Evolutionary conservation across 2,888 invertebrate genomes (phyloP).

Genomic region (Drosophila pegasa): DNA sequence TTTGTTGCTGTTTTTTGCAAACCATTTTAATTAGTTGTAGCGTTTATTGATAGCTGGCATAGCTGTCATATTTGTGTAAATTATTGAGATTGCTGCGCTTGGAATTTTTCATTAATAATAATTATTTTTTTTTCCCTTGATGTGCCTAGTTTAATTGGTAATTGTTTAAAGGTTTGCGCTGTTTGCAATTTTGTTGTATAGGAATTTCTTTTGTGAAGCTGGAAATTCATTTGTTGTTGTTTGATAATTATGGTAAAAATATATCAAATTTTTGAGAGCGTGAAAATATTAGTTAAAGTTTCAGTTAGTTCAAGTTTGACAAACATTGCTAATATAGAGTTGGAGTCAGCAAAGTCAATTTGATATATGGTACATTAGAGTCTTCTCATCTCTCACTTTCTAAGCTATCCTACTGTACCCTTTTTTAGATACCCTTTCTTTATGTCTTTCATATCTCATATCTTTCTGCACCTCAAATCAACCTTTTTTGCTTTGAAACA

Average conservation of each 20-base stretch:
- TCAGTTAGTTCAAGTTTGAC: too few relatives aligned
- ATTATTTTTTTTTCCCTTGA: neutral
- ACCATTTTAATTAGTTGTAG: slow-evolving; percentile 1
- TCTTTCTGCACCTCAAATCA: too few relatives aligned
- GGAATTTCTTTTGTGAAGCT: neutral
- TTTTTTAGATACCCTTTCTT: too few relatives aligned
- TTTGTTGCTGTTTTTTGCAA: neutral
- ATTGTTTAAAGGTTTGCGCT: neutral
- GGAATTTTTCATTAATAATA: slow-evolving; percentile 14
- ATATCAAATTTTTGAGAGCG: too few relatives aligned
- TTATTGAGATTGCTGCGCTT: neutral
- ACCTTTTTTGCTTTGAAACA: neutral
- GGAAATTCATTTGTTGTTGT: neutral
- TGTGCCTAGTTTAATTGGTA: neutral
- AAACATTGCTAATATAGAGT: too few relatives aligned
- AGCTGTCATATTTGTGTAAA: slow-evolving; percentile 10
- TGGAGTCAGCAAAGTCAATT: too few relatives aligned
- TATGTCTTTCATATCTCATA: too few relatives aligned
- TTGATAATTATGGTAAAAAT: neutral
- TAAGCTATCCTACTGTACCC: too few relatives aligned
- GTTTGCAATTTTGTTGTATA: neutral
- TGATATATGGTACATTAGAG: too few relatives aligned
- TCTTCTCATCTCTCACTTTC: too few relatives aligned
- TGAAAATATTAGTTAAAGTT: too few relatives aligned
- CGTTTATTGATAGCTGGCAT: slow-evolving; percentile 5